These are phyloP conservation scores for Apteryx mantelli DNA, from an alignment of 2,113 vertebrate species.

Conservation along the genomic window DNA sequence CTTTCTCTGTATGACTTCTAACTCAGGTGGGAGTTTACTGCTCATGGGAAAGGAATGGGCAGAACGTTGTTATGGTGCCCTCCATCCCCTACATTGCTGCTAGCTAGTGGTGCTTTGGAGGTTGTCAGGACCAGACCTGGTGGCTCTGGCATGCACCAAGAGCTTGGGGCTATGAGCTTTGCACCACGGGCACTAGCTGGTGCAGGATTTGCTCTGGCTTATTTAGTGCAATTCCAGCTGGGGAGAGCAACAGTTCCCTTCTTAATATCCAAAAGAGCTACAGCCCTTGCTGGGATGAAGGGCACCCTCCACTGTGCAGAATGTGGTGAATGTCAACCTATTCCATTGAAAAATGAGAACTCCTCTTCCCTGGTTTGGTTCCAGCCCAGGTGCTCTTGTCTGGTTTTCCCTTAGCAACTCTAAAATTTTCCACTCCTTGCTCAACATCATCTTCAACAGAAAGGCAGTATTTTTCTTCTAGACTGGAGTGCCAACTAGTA, in stretches of 20 bases:
- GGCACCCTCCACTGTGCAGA: not conserved
- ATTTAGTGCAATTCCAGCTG: not conserved
- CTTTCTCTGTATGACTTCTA: not conserved
- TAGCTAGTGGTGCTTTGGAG: not conserved
- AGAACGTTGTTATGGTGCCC: not conserved
- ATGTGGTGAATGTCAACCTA: not conserved
- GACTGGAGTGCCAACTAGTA: not conserved
- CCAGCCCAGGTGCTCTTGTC: not conserved
- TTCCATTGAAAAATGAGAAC: not conserved
- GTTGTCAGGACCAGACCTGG: not conserved
- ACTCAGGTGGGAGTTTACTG: not conserved
- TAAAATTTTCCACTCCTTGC: not conserved
- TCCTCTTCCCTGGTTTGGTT: not conserved
- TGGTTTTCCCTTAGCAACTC: not conserved
- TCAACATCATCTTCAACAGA: not conserved
- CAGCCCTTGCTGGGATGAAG: fast-evolving
- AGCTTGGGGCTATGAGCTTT: not conserved
- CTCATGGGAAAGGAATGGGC: not conserved
- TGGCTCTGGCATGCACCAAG: not conserved
- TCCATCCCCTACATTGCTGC: not conserved
- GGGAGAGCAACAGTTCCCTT: not conserved
- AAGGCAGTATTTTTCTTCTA: not conserved
- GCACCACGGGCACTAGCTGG: not conserved
- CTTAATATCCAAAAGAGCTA: not conserved
- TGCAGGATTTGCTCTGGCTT: not conserved